These are phyloP conservation scores for Apoda limacodes DNA, from an alignment of 2,888 invertebrate genomes.

Conservation along the genomic window DNA sequence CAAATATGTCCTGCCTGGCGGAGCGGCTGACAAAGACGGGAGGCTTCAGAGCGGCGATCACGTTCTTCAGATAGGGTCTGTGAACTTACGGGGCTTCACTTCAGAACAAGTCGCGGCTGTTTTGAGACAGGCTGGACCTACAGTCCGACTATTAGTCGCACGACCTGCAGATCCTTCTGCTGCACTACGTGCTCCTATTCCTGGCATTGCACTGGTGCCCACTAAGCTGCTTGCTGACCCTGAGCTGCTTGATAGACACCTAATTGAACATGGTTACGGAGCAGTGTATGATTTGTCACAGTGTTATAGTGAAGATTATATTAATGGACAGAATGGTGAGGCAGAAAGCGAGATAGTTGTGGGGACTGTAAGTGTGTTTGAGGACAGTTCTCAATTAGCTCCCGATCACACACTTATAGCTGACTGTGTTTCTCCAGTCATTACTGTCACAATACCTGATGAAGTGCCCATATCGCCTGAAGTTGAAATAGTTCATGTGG, in stretches of 20 bases:
- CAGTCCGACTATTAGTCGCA: constrained; percentile 93
- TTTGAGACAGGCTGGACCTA: constrained; percentile 80
- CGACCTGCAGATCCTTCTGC: constrained; percentile 91
- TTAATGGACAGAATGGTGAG: constrained; percentile 46
- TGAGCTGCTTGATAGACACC: constrained; percentile 87
- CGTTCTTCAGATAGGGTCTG: constrained; percentile 94
- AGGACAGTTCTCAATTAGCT: constrained; percentile 53
- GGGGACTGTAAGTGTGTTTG: constrained; percentile 55
- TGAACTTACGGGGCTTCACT: constrained; percentile 95
- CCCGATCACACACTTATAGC: constrained; percentile 41
- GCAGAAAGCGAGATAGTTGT: constrained; percentile 41
- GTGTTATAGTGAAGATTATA: constrained; percentile 44
- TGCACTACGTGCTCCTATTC: constrained; percentile 79
- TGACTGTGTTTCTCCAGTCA: constrained; percentile 49
- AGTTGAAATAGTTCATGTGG: constrained; percentile 90
- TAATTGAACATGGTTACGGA: constrained; percentile 81
- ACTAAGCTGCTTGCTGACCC: constrained; percentile 93
- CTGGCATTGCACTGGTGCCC: constrained; percentile 91
- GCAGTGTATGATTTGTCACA: constrained; percentile 65
- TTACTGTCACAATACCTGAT: constrained; percentile 61
- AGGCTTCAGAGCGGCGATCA: constrained; percentile 97
- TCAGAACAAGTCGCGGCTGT: constrained; percentile 88
- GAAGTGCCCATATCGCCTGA: constrained; percentile 81
- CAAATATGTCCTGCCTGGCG: constrained; percentile 96
- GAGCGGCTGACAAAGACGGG: constrained; percentile 96